Percentiles rank a stretch among this genome's conserved stretches.
These are phyloP conservation scores for Gallinago paraguaiae DNA, from an alignment of 2,113 vertebrate species.

Conservation along the genomic window DNA sequence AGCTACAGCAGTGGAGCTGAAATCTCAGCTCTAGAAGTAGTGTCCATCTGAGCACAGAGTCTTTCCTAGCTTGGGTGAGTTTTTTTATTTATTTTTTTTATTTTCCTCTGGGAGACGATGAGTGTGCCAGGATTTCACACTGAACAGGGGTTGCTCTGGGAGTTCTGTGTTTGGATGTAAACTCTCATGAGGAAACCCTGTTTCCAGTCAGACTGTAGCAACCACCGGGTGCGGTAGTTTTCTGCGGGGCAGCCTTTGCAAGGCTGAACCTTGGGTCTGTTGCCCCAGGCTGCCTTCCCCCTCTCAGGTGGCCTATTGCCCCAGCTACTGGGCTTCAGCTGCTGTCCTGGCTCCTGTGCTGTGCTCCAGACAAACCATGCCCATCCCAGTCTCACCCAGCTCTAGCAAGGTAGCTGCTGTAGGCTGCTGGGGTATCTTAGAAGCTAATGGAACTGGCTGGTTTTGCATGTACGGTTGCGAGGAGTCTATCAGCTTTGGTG, in stretches of 20 bases:
- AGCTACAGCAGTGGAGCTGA: neutral
- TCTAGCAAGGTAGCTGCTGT: neutral
- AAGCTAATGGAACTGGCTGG: neutral
- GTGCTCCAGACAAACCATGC: neutral
- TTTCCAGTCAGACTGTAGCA: neutral
- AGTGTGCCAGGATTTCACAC: neutral
- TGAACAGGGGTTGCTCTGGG: neutral
- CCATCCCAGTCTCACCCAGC: neutral
- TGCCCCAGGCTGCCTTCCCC: neutral
- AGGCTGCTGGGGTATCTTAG: neutral
- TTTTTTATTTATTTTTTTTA: neutral
- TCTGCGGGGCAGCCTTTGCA: neutral
- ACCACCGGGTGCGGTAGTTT: neutral
- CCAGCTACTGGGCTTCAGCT: neutral
- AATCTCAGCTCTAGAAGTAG: neutral
- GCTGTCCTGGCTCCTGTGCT: neutral
- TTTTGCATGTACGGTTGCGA: neutral
- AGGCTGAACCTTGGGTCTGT: neutral
- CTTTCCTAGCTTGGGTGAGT: neutral
- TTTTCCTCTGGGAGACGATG: neutral
- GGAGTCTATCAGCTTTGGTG: neutral
- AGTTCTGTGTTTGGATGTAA: neutral
- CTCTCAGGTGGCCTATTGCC: neutral
- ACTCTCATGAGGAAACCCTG: neutral
- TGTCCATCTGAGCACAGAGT: neutral